A percentile compares a stretch with the other conserved stretches of the same genome.
These are phyloP conservation scores for Drosophila nr. medialis DNA, from an alignment of 2,888 invertebrate species.

Conservation along the genomic window DNA sequence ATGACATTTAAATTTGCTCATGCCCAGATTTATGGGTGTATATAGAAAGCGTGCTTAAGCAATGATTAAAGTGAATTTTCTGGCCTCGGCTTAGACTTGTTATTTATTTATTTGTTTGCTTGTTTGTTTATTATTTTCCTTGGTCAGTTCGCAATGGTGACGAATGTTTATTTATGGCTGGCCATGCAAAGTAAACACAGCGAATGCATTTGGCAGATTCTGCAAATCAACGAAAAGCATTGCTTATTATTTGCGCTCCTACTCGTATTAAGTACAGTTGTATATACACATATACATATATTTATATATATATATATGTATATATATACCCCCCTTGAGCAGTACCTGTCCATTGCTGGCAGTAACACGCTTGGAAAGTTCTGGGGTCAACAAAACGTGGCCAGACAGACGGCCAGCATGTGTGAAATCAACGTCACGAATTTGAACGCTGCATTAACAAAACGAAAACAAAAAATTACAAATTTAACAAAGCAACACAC, in stretches of 20 bases:
- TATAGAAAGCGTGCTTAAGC: not conserved
- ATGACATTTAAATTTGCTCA: not conserved
- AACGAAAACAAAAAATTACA: slow-evolving; percentile 37
- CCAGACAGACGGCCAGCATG: slow-evolving; percentile 45
- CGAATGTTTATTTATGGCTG: slow-evolving; percentile 40
- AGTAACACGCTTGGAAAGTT: slow-evolving; percentile 64
- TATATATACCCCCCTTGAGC: not conserved
- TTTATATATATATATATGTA: not conserved
- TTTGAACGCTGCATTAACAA: slow-evolving; percentile 70
- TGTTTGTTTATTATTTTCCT: slow-evolving; percentile 1
- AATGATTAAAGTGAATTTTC: slow-evolving; percentile 5
- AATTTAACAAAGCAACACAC: slow-evolving; percentile 26
- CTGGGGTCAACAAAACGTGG: slow-evolving; percentile 66
- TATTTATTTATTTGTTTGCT: not conserved
- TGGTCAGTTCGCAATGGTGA: slow-evolving; percentile 16
- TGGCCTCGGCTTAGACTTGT: slow-evolving; percentile 8
- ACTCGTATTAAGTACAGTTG: slow-evolving; percentile 16
- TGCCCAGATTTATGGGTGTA: not conserved
- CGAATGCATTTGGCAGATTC: slow-evolving; percentile 38
- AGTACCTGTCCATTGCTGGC: slow-evolving; percentile 4
- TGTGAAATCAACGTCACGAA: slow-evolving; percentile 71
- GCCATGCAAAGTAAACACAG: slow-evolving; percentile 39
- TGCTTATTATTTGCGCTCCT: slow-evolving; percentile 38
- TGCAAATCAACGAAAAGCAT: slow-evolving; percentile 45
- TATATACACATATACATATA: not conserved